Conservation (phyloP, 2,113 vertebrate genomes). For the Rhegmatorhina hoffmannsi region DNA sequence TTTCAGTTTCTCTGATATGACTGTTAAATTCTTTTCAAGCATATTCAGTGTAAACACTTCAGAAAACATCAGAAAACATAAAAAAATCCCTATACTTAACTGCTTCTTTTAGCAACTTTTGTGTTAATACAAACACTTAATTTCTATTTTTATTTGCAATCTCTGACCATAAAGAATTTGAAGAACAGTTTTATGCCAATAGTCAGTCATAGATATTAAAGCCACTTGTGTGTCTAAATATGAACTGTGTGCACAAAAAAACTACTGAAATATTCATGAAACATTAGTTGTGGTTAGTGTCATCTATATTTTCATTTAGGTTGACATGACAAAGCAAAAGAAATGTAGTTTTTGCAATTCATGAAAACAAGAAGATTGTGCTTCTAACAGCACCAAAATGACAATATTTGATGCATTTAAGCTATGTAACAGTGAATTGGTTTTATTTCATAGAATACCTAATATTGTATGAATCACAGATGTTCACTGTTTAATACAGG, state of each 20-base stretch:
- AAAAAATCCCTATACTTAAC: not conserved
- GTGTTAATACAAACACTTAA: not conserved
- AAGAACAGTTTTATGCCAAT: not conserved
- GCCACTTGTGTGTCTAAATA: not conserved
- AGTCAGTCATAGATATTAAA: not conserved
- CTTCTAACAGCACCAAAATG: not conserved
- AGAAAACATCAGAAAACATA: not conserved
- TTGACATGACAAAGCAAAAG: not conserved
- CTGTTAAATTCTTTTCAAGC: not conserved
- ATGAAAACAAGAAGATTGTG: not conserved
- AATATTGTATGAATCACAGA: not conserved
- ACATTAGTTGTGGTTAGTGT: not conserved
- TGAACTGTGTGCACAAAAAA: not conserved
- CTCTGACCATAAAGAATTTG: not conserved
- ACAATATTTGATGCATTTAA: not conserved
- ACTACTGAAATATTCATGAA: rapidly evolving
- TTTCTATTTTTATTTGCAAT: not conserved
- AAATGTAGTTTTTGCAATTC: not conserved
- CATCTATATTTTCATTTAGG: not conserved
- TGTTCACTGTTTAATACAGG: not conserved
- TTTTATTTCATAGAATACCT: not conserved
- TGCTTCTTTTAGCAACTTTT: not conserved
- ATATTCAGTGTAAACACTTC: not conserved
- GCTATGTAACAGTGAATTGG: not conserved
- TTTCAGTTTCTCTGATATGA: not conserved